These are phyloP conservation scores for Myotis davidii DNA, from an alignment of 2,113 vertebrate species.

Conservation along the genomic window DNA sequence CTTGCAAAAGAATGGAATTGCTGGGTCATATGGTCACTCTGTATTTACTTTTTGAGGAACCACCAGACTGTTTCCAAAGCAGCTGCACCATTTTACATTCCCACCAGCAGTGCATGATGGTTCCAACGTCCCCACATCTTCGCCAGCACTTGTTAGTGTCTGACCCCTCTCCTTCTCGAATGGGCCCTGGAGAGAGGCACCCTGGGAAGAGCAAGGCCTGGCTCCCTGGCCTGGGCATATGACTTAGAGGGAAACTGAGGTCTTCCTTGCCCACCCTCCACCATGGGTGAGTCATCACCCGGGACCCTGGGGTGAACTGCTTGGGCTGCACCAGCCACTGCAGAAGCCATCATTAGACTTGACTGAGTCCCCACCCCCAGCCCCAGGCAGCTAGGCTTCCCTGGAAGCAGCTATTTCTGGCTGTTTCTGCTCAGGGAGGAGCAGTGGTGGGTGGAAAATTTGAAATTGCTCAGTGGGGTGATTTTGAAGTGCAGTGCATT, in stretches of 20 bases:
- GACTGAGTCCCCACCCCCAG: constrained; percentile 10
- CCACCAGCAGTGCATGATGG: background rate
- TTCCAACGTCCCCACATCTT: background rate
- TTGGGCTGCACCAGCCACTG: background rate
- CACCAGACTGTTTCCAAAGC: background rate
- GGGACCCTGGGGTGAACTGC: background rate
- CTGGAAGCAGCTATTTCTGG: constrained; percentile 72
- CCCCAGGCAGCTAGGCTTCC: background rate
- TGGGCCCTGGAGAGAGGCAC: background rate
- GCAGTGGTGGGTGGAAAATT: constrained; percentile 57
- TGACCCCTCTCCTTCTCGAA: background rate
- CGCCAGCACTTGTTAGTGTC: background rate
- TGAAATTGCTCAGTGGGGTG: constrained; percentile 37
- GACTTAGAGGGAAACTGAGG: background rate
- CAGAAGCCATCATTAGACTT: constrained; percentile 3
- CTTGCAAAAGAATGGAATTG: background rate
- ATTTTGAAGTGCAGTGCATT: background rate
- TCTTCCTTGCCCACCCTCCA: background rate
- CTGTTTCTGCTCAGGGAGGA: constrained; percentile 58
- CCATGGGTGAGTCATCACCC: background rate
- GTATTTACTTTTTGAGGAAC: background rate
- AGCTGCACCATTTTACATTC: background rate
- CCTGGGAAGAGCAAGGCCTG: background rate
- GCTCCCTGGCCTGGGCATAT: background rate
- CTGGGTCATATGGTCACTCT: background rate